Base-by-base conservation (phyloP, 2,888 invertebrate genomes). In the Polietes domitor region DNA sequence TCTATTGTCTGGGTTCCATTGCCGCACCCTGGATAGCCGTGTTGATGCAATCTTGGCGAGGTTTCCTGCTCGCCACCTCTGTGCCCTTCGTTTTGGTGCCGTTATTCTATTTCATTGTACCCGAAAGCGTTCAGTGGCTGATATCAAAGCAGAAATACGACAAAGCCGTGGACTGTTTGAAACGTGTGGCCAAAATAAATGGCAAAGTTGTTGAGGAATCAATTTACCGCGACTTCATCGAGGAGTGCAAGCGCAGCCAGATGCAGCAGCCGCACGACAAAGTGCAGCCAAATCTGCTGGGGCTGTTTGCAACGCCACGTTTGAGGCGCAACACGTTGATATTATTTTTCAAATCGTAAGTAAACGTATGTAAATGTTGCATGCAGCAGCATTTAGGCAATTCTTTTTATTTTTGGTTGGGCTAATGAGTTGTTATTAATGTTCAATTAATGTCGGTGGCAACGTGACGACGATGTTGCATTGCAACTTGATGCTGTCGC, bases 101-200 rank as follows among this genome's bases (percentile, higher is more conserved):
- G 1, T 75, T 91, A 0, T 94, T 93, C 88, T 94, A 94, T 85
- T 92, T 93, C 32, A 87, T 94, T n/a, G 93, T 93, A 1, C 94
- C 94, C 0, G 94, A 94, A 89, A 94, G 94, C 87, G 94, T 93
- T 0, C 93, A 94, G 85, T 94, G 94, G 94, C 89, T 94, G 32
- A 92, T 94, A 12, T 93, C 94, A 75, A 93, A 93, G 87, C 93
- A 93, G 32, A 91, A 92, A 85, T 92, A 92, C 10, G 93, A 93
- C 2, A 89, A 92, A 80, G 94, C 94, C 0, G 91, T 93, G 7
- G 78, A 88, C 58, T 93, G 94, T 86, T 93, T 94, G 83, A 89
- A 92, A 86, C 91, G 91, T 74, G 93, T 94, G 68, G 94, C 94
- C 4, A 92, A 90, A 87, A 91, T 93, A 77, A 94, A 94, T 89